Percentiles rank a stretch among this genome's conserved stretches.
phyloP scores from a whole-genome alignment of 1,140 invertebrate genomes.

The Pseudoatta argentina region DNA sequence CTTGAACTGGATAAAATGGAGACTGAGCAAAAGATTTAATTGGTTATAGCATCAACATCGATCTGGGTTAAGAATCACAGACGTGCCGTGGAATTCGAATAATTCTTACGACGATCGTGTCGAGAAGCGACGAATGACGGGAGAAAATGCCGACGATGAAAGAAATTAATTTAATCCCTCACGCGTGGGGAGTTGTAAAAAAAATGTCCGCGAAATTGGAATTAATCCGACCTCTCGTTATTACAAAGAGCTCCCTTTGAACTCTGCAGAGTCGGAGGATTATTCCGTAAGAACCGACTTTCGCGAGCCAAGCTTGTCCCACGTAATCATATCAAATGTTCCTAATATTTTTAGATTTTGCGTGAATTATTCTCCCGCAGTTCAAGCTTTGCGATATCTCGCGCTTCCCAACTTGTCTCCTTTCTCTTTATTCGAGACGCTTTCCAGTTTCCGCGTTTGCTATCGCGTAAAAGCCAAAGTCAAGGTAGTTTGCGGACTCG shows the following conservation, averaged over 20 bases:
- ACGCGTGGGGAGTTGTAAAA: constrained; percentile 39
- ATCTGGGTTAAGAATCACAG: constrained; percentile 57
- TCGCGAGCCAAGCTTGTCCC: not conserved
- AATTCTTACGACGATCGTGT: constrained; percentile 35
- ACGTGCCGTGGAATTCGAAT: constrained; percentile 35
- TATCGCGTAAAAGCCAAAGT: constrained; percentile 35
- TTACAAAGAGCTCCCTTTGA: constrained; percentile 31
- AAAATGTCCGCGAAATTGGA: constrained; percentile 53
- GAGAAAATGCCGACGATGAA: constrained; percentile 35
- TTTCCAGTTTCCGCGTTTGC: not conserved
- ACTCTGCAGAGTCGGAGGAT: not conserved
- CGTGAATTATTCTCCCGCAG: not conserved
- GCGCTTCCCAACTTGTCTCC: not conserved
- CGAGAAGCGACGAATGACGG: not conserved
- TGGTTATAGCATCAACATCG: constrained; percentile 42
- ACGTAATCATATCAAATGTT: constrained; percentile 21
- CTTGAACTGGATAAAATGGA: not conserved
- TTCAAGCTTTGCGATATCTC: not conserved
- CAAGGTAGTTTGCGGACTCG: constrained; percentile 44
- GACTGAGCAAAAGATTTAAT: constrained; percentile 31
- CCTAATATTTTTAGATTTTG: constrained; percentile 33
- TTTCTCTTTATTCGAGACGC: not conserved
- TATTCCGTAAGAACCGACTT: constrained; percentile 41
- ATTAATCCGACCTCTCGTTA: constrained; percentile 55
- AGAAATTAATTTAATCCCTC: constrained; percentile 58